Evolutionary conservation across 2,888 invertebrate genomes (phyloP), one percentile per base, ranked within the genome.

Genomic region (Pandemis corylana): DNA sequence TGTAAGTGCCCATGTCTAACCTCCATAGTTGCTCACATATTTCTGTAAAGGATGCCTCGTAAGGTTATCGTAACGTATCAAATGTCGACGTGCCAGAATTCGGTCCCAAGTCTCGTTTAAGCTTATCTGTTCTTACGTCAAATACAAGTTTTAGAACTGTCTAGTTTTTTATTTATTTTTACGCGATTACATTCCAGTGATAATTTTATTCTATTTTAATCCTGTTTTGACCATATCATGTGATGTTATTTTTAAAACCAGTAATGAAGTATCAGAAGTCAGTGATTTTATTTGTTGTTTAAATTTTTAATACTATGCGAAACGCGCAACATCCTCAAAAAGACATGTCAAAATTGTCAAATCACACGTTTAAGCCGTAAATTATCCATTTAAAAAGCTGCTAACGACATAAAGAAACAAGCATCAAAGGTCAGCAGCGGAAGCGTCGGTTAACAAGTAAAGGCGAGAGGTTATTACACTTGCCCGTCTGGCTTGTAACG

Each of bases 391-490:
- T 63, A 74, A 56, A 66, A 78, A 76, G 68, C 64, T 44, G 41
- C 69, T 69, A 72, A 73, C 67, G 72, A 70, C 71, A 61, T 61
- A 74, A 72, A 71, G 75, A 77, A 71, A 69, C 67, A 71, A 68
- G 72, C 79, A 70, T 66, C 70, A 78, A 80, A 77, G 78, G 81
- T 82, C 79, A 80, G 73, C 79, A 78, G 75, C 83, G 87, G 86
- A 87, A 83, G 84, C 82, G 77, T 78, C 77, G 82, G 79, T 88
- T 85, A 86, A 80, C 81, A 80, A 80, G 79, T 80, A 70, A 78
- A 80, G 80, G 77, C 79, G 76, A 78, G 76, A 79, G 80, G 80
- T 84, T 83, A 82, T 79, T 81, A 80, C 81, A 77, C 80, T 82
- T 79, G 79, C 64, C 76, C 76, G 77, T 77, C 79, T 78, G 73